A percentile compares a stretch with the other conserved stretches of the same genome.
phyloP scores from a whole-genome alignment of 2,797 vertebrate genomes.

The Tympanoctomys barrerae region DNA sequence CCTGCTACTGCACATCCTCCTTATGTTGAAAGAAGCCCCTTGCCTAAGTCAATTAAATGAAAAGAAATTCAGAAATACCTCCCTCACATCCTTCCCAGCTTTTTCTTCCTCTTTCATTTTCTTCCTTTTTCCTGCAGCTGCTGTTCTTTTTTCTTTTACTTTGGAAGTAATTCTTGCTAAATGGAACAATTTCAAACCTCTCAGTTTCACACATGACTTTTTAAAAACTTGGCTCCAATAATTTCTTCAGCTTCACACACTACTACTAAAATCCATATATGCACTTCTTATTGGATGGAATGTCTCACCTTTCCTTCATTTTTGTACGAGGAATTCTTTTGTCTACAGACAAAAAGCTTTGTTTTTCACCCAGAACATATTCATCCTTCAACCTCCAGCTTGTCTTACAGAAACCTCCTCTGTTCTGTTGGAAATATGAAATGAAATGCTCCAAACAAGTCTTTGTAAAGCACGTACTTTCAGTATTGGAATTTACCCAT shows the following conservation, averaged over 20 bases:
- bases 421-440: background rate
- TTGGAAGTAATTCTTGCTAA: background rate
- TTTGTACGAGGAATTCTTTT: background rate
- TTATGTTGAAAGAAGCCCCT: background rate
- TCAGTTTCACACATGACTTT: background rate
- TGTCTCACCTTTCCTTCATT: background rate
- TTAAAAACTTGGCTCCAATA: background rate
- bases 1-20: background rate
- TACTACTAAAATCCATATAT: background rate
- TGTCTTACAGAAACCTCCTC: background rate
- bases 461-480: background rate
- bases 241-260: background rate
- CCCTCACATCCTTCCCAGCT: background rate
- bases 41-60: background rate
- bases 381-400: background rate
- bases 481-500: background rate
- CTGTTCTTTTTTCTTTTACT: background rate
- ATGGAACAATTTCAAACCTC: background rate
- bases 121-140: background rate
- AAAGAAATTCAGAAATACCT: background rate
- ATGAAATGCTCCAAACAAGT: accelerated
- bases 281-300: background rate
- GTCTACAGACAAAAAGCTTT: background rate
- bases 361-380: background rate
- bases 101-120: background rate